Base-by-base conservation (phyloP, 2,113 vertebrate species). In the Oncorhynchus clarkii region DNA sequence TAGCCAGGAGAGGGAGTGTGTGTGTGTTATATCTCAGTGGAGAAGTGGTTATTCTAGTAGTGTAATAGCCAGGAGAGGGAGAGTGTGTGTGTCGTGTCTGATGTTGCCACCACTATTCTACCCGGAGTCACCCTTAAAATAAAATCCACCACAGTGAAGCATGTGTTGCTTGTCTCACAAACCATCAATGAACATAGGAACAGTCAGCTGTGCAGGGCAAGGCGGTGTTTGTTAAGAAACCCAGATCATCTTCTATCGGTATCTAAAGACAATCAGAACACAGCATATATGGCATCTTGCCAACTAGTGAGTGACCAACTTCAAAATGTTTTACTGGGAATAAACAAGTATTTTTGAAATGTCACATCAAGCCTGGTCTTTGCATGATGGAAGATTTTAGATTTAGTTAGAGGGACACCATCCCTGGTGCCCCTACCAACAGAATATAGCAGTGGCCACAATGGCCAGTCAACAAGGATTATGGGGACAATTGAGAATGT, bases 401-500 rank as follows among this genome's bases (percentile, higher is more conserved):
- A 34, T 16, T 12, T 7, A 9, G 20, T 22, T n/a, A 60, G 57
- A 64, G 60, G 20, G 59, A 62, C 27, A 57, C 70, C 34, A 78
- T 84, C 83, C 83, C 34, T 77, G 67, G 80, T 84, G 80, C 78
- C 14, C 1, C 51, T 64, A 27, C 26, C 75, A 87, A 67, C 57
- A 79, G 78, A 60, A 72, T 80, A 77, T 20, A 20, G n/a, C n/a
- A 45, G 8, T 45, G 39, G 9, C 39, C 39, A 11, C 8, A 83
- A 78, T 80, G 73, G 80, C 86, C 86, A 84, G 84, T 64, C 72
- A 85, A 64, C 54, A 69, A 67, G 24, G 14, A 86, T 77, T 78
- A 70, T 83, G 71, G 74, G 74, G 65, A 88, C 81, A 75, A 84
- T 78, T 85, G 80, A 66, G 70, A 88, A 80, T 76, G 60, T 78